Percentiles rank a stretch among this genome's conserved stretches.
Evolutionary conservation across 1,140 invertebrate genomes (phyloP).

Genomic region (Drosophila virilis): DNA sequence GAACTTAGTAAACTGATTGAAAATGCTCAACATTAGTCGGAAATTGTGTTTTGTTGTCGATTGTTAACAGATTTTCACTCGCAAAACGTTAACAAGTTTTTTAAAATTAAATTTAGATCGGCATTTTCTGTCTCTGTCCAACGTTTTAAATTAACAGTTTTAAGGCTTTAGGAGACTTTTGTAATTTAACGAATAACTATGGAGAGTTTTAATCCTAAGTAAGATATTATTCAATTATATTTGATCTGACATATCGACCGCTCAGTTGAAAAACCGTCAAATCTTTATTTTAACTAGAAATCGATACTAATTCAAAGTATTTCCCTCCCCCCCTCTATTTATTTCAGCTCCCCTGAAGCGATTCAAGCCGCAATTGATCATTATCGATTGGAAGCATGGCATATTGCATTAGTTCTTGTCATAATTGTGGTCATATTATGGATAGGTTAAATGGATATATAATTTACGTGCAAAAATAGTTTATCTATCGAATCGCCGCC

Average conservation of each 20-base stretch:
- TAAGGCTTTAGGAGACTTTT: no score
- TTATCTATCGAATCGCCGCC: slow-evolving; percentile 8
- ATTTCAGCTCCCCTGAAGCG: slow-evolving; percentile 78
- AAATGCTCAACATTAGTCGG: not conserved
- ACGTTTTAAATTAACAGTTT: no score
- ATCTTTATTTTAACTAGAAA: not conserved
- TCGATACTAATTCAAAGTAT: not conserved
- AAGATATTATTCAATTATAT: no score
- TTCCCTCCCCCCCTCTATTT: not conserved
- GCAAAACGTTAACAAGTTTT: no score
- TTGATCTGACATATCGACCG: no score
- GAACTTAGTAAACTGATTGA: not conserved
- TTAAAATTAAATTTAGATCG: not conserved
- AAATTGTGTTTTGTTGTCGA: not conserved
- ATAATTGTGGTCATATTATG: slow-evolving; percentile 12
- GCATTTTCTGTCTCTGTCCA: not conserved
- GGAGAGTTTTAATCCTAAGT: no score
- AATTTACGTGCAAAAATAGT: not conserved
- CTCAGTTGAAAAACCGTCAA: not conserved
- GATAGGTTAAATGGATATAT: slow-evolving; percentile 8
- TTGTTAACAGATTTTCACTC: not conserved
- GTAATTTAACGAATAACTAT: no score
- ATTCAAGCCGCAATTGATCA: slow-evolving; percentile 74
- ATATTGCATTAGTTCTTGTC: slow-evolving; percentile 57
- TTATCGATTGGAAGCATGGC: slow-evolving; percentile 79